Conservation (phyloP, 2,797 vertebrate species). For the Parauchenoglanis punctatus region DNA sequence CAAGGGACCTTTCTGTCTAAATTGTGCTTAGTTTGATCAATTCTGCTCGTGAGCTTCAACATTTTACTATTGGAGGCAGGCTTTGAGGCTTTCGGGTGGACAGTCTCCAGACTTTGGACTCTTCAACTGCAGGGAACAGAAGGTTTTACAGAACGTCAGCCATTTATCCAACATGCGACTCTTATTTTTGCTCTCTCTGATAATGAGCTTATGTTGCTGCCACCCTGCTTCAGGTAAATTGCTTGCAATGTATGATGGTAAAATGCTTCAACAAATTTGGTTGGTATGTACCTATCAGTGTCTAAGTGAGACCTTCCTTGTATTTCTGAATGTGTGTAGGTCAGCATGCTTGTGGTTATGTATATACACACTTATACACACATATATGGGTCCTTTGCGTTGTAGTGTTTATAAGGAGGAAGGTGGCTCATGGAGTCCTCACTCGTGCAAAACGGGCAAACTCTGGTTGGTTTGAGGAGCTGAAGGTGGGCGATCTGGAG, state of each 20-base stretch:
- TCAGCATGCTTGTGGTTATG: not conserved
- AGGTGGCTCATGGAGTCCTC: conserved; percentile 73
- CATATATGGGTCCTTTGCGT: not conserved
- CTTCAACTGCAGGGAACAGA: conserved; percentile 25
- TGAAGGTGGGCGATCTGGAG: conserved; percentile 82
- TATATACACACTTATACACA: not conserved
- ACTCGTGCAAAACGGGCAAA: conserved; percentile 78
- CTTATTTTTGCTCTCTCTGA: conserved; percentile 55
- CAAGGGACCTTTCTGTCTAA: not conserved
- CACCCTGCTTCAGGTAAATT: conserved; percentile 69
- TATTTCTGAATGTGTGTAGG: not conserved
- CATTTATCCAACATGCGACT: conserved; percentile 63
- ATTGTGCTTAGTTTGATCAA: not conserved
- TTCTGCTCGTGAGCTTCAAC: not conserved
- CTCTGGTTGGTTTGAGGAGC: conserved; percentile 84
- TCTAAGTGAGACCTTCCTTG: not conserved
- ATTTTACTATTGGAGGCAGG: conserved; percentile 4
- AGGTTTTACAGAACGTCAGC: conserved; percentile 16
- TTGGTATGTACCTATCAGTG: not conserved
- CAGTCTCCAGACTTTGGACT: conserved; percentile 66
- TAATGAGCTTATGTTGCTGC: conserved; percentile 55
- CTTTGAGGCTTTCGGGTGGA: conserved; percentile 10
- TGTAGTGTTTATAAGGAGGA: conserved; percentile 81
- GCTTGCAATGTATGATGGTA: not conserved
- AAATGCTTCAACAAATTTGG: not conserved